These are phyloP conservation scores for Steatocranus sp. DNA, from an alignment of 2,797 vertebrate species.

Conservation along the genomic window DNA sequence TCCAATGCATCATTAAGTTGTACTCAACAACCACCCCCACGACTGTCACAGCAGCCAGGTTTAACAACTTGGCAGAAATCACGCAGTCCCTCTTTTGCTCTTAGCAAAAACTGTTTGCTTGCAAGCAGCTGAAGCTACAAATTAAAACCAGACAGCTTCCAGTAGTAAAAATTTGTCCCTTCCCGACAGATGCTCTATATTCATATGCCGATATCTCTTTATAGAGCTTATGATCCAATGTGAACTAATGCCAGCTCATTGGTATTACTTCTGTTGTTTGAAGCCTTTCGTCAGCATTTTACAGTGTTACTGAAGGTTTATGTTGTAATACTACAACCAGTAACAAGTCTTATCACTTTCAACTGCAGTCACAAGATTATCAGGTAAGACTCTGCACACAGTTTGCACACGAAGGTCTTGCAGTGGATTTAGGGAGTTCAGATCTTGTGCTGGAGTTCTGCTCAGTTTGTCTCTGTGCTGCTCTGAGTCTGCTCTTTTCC, in stretches of 20 bases:
- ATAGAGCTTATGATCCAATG: background rate
- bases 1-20: background rate
- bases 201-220: background rate
- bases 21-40: background rate
- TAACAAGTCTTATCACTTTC: background rate
- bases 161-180: background rate
- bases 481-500: background rate
- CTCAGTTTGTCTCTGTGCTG: background rate
- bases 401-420: background rate
- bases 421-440: background rate
- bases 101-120: background rate
- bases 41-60: background rate
- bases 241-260: background rate
- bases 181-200: background rate
- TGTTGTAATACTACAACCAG: background rate
- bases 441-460: background rate
- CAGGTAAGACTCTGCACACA: background rate
- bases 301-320: background rate
- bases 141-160: background rate
- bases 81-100: background rate
- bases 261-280: background rate
- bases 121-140: background rate
- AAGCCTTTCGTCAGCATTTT: background rate
- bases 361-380: background rate
- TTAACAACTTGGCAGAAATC: background rate